These are phyloP conservation scores for Lottia gigantea DNA, from an alignment of 2,888 invertebrate genomes.

Conservation along the genomic window DNA sequence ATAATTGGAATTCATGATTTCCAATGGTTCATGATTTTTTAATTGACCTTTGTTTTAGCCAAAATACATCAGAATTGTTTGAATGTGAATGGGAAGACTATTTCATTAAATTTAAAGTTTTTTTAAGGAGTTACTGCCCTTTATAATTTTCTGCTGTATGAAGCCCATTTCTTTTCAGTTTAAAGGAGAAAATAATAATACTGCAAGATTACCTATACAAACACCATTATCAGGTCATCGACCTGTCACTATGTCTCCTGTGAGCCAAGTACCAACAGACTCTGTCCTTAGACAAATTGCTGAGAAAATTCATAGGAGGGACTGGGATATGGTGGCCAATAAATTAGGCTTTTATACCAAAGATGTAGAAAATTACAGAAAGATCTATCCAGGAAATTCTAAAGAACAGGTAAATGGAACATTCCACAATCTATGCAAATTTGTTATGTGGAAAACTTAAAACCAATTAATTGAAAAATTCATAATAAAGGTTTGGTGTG, in stretches of 20 bases:
- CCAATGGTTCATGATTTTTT: no score
- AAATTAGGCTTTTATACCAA: constrained; percentile 50
- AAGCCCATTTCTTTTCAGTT: background rate
- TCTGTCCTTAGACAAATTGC: constrained; percentile 48
- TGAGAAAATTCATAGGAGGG: constrained; percentile 50
- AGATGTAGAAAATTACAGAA: constrained; percentile 48
- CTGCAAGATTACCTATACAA: background rate
- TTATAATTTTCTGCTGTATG: no score
- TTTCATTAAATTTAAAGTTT: no score
- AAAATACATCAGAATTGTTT: no score
- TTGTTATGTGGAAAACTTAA: no score
- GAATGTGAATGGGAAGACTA: no score
- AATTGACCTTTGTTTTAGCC: no score
- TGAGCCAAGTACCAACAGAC: constrained; percentile 48
- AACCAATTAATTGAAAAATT: no score
- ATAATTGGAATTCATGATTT: no score
- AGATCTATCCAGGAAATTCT: constrained; percentile 38
- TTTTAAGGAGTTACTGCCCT: no score
- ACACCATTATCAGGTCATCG: background rate
- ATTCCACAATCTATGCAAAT: no score
- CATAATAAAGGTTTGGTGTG: no score
- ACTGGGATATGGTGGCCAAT: constrained; percentile 57
- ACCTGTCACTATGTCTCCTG: constrained; percentile 9
- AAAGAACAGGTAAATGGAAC: constrained; percentile 42
- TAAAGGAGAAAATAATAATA: background rate